Evolutionary conservation across 2,113 vertebrate genomes (phyloP), one percentile per base, ranked within the genome.

Genomic region (Pionites leucogaster): DNA sequence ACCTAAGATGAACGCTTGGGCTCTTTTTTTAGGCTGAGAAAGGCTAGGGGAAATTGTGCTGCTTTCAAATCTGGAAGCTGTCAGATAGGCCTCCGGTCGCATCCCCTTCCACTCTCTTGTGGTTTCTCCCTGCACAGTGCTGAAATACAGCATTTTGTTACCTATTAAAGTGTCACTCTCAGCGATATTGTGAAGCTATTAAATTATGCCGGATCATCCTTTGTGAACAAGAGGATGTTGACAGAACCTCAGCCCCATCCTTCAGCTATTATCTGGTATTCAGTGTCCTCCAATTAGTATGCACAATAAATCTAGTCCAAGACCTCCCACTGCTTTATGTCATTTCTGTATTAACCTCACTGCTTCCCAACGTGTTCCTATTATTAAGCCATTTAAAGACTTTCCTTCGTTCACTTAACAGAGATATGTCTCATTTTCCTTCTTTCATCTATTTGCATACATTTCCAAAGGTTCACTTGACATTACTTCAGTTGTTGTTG

Each of bases 341-440:
- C 96, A 97, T 97, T 97, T 92, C 59, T 86, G 88, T 95, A 97
- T 98, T 98, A 98, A 98, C 98, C 98, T 98, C 97, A 96, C 97
- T 98, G 97, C 97, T 96, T 97, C 96, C 92, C 91, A 97, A 96
- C 35, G 6, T 96, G 95, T 98, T 97, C 97, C 96, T 96, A 93
- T 98, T 98, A 98, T 98, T 98, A 98, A 97, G 94, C 93, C 93
- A 97, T 98, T 98, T 97, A 97, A 97, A 98, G 94, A 77, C 92
- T 96, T 97, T 85, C 94, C 74, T 97, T 92, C 67, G 1, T 97
- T 97, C 93, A 84, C 89, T 93, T 97, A 93, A 83, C 59, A 94
- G 88, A 76, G n/a, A 83, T 93, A 68, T 62, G 84, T 85, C 96
- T 97, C 81, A 53, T 92, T 96, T 96, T 89, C 93, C 74, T 71